These are phyloP conservation scores for Theocolax elegans DNA, from an alignment of 1,140 invertebrate species.

Conservation along the genomic window DNA sequence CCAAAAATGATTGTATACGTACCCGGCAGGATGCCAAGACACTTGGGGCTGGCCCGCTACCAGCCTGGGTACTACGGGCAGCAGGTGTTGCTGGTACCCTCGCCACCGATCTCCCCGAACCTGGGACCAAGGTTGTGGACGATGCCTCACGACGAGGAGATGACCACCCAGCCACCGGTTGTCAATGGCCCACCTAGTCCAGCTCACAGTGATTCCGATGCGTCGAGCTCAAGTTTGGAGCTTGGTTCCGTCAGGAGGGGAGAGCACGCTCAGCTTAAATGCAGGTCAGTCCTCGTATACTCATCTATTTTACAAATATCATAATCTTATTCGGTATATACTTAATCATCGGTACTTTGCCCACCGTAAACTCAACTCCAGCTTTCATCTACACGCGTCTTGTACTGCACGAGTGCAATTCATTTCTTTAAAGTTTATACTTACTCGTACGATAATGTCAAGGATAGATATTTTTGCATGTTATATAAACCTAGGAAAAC, in stretches of 20 bases:
- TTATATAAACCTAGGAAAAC: too few relatives aligned
- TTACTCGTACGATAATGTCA: too few relatives aligned
- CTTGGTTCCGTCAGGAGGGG: constrained; percentile 60
- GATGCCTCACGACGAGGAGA: constrained; percentile 61
- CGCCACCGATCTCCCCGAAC: constrained; percentile 51
- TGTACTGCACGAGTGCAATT: too few relatives aligned
- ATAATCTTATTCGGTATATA: too few relatives aligned
- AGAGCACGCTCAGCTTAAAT: constrained; percentile 62
- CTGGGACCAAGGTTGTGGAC: too few relatives aligned
- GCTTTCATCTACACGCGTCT: too few relatives aligned
- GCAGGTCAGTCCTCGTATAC: constrained; percentile 59
- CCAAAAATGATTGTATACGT: constrained; percentile 65
- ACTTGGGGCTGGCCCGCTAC: constrained; percentile 57
- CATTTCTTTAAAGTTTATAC: too few relatives aligned
- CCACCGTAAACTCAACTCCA: too few relatives aligned
- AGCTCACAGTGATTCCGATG: constrained; percentile 65
- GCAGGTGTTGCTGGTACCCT: constrained; percentile 32
- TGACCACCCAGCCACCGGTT: constrained; percentile 44
- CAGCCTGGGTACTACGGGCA: constrained; percentile 44
- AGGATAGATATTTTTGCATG: too few relatives aligned
- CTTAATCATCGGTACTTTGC: too few relatives aligned
- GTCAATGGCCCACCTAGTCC: constrained; percentile 60
- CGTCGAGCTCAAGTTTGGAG: constrained; percentile 64
- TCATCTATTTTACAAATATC: too few relatives aligned
- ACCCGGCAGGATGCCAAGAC: constrained; percentile 67